phyloP scores from a whole-genome alignment of 2,888 invertebrate genomes.

The Xanthia icteritia region DNA sequence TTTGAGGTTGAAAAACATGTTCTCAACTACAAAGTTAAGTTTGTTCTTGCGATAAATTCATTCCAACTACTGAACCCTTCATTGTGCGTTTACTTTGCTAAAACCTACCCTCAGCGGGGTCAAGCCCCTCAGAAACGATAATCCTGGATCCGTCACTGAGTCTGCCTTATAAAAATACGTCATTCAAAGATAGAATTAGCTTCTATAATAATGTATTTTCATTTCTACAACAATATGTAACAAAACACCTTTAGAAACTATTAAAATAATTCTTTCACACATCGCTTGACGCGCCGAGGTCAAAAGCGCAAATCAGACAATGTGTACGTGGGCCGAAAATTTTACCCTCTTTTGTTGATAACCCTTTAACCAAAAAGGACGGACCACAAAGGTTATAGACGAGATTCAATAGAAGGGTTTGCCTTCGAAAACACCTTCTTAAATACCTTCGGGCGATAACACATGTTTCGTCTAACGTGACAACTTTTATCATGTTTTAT shows the following conservation, averaged over 20 bases:
- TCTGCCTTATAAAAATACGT: too few species aligned
- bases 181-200: too few species aligned
- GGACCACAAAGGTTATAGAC: conserved; percentile 45
- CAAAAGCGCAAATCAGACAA: conserved; percentile 51
- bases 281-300: background rate
- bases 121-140: too few species aligned
- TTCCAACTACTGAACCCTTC: too few species aligned
- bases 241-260: background rate
- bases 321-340: conserved; percentile 30
- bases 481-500: conserved; percentile 21
- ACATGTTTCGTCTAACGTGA: conserved; percentile 26
- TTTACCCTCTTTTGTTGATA: conserved; percentile 52
- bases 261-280: conserved; percentile 18
- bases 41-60: too few species aligned
- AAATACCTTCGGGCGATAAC: conserved; percentile 36
- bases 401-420: conserved; percentile 42
- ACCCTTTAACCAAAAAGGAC: conserved; percentile 47
- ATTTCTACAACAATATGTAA: background rate
- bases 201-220: too few species aligned
- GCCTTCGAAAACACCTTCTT: conserved; percentile 44
- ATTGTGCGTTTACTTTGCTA: too few species aligned
- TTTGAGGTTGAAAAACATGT: too few species aligned
- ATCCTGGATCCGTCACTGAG: too few species aligned
- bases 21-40: too few species aligned
- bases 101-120: too few species aligned